These are phyloP conservation scores for Odontocolon sp. DNA, from an alignment of 2,888 invertebrate species.

Conservation along the genomic window DNA sequence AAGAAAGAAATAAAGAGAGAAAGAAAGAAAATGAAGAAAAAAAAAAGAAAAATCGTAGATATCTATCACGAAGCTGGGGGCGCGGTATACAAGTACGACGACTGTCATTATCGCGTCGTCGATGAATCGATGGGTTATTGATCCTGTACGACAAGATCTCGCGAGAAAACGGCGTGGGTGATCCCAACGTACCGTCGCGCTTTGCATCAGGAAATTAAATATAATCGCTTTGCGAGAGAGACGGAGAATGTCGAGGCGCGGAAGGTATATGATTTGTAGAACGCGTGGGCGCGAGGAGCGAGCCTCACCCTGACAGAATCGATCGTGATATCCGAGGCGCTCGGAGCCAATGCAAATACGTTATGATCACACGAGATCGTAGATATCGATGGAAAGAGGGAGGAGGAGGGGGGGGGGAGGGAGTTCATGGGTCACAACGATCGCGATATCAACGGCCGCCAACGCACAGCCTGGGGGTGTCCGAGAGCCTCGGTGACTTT, in stretches of 20 bases:
- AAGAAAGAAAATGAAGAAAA: neutral
- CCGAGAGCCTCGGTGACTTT: constrained; percentile 28
- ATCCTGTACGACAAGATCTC: constrained; percentile 55
- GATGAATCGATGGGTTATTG: constrained; percentile 62
- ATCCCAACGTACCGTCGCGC: constrained; percentile 62
- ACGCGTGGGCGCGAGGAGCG: constrained; percentile 60
- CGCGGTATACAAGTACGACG: constrained; percentile 15
- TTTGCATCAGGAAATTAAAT: constrained; percentile 66
- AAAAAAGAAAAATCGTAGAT: constrained; percentile 20
- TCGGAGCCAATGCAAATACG: constrained; percentile 58
- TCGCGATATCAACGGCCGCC: constrained; percentile 54
- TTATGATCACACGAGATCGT: constrained; percentile 58
- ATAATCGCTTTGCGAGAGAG: constrained; percentile 62
- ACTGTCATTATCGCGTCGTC: constrained; percentile 61
- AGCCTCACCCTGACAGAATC: constrained; percentile 55
- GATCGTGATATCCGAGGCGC: constrained; percentile 51
- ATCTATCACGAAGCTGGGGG: constrained; percentile 46
- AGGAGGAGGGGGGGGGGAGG: too few relatives aligned
- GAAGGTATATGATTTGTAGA: constrained; percentile 50
- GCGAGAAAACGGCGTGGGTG: constrained; percentile 65
- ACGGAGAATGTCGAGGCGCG: constrained; percentile 36
- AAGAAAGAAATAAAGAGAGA: neutral
- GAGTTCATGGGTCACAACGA: constrained; percentile 34
- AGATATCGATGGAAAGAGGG: constrained; percentile 39
- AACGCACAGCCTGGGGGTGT: constrained; percentile 46